Base-by-base conservation (phyloP, 2,797 vertebrate genomes). In the Rhinella marina region DNA sequence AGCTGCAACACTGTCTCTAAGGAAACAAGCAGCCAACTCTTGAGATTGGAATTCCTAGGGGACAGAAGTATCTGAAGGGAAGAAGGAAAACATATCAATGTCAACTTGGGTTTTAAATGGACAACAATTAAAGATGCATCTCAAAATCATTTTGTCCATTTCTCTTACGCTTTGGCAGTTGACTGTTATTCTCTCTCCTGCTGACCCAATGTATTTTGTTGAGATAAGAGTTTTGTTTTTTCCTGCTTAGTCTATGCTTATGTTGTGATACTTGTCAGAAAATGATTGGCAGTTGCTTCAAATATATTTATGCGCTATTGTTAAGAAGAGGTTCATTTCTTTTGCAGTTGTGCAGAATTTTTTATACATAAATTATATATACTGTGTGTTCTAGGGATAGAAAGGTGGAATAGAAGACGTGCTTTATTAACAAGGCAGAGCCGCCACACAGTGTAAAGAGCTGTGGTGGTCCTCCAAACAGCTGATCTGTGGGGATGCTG, bases 31-130 rank as follows among this genome's bases (percentile, higher is more conserved):
- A 88, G 52, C 83, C 25, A 64, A 75, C 57, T 57, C 72, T 76
- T 66, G 8, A 85, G 83, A 88, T 76, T 88, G 72, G 64, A 32
- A 61, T 81, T 64, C 87, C 68, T 23, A 25, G 68, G 57, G 56
- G 77, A 85, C 14, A 66, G 32, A 66, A 81, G 7, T 76, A 41
- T 81, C 52, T 88, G 68, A 88, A 52, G 32, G 64, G 66, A 81
- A 88, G n/a, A 80, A 81, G 66, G 57, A 85, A 88, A 84, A 85
- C 73, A 84, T 73, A 59, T 85, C 82, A 88, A 78, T 85, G 77
- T 88, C 87, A 81, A 76, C 66, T 76, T 81, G n/a, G 83, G 27
- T 81, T 88, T 80, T 75, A 79, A 85, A 85, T 85, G 78, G 87
- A 88, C 87, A 70, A 75, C 77, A 85, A 88, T 81, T 85, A 88